Base-by-base conservation (phyloP, 2,888 invertebrate genomes). In the Choreutis nemorana region DNA sequence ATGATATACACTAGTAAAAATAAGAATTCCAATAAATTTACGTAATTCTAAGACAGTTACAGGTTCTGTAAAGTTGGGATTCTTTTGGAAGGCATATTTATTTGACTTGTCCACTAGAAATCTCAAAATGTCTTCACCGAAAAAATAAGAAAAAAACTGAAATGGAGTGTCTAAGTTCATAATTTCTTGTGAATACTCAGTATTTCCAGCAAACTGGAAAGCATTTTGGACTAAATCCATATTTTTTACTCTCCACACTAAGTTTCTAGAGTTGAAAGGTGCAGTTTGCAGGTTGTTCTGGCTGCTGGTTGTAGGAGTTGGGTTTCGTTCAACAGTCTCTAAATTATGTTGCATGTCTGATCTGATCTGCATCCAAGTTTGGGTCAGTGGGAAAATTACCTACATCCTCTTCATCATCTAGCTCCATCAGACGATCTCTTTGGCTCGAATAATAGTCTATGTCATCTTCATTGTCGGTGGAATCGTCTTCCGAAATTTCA, bases 221-320 rank as follows among this genome's bases (percentile, higher is more conserved):
- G 40, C 41, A 16, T 44, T 44, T 45, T 45, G 41, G 41, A 48
- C 43, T 35, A 44, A 30, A 34, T 48, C 45, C 42, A 52, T 48
- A 47, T 50, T 48, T 29, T 44, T 49, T 45, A 45, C 44, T 47
- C 42, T 49, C 48, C 47, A 48, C 35, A 45, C 41, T 42, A 43
- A 36, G 36, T 47, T 45, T 45, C 45, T 36, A 41, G 41, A 40
- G 41, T 45, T 45, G 44, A 39, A 44, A 32, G 44, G 43, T 43
- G 42, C 45, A 44, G 42, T 46, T 44, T 45, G 40, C 45, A 46
- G 41, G 40, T 45, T 46, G 38, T 49, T 44, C 46, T 40, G 39
- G 44, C 37, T 42, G 41, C 40, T 41, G 35, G 36, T 40, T 39
- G 35, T 39, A 35, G 37, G 41, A 44, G 42, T 40, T 42, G 41